Evolutionary conservation across 2,797 vertebrate species (phyloP).

Genomic region (Macrochelys suwanniensis): DNA sequence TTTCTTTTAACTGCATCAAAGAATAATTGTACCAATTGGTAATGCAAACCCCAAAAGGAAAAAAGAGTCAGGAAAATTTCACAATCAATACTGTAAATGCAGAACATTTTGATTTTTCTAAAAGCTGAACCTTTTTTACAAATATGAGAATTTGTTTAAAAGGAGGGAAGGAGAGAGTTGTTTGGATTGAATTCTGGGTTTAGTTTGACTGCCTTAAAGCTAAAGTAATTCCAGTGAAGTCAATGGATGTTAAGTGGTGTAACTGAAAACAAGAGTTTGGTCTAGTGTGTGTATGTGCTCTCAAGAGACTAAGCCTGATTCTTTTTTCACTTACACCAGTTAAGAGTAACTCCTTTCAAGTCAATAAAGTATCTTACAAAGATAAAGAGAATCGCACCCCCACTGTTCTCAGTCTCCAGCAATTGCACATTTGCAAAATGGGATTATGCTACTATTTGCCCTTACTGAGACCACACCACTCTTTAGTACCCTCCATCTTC

Average conservation of each 20-base stretch:
- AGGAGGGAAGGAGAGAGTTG: not conserved
- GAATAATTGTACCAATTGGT: conserved; percentile 36
- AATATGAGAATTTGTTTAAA: not conserved
- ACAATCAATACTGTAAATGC: conserved; percentile 12
- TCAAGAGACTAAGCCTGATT: not conserved
- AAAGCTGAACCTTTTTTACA: not conserved
- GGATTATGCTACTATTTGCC: conserved; percentile 24
- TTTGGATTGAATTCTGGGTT: not conserved
- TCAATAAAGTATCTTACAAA: not conserved
- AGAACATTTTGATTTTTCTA: conserved; percentile 16
- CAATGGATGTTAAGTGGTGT: not conserved
- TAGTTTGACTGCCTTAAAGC: not conserved
- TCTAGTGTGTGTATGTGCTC: not conserved
- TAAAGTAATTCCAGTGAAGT: not conserved
- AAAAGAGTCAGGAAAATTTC: not conserved
- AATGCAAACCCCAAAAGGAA: conserved; percentile 37
- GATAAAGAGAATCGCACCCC: not conserved
- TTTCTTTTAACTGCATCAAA: conserved; percentile 32
- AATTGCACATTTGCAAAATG: conserved; percentile 19
- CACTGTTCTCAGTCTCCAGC: conserved; percentile 40
- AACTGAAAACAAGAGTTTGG: not conserved
- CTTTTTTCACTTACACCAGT: not conserved
- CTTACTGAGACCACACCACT: conserved; percentile 43
- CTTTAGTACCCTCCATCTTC: conserved; percentile 47
- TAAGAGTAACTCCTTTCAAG: not conserved